These are phyloP conservation scores for Hiodon alosoides DNA, from an alignment of 2,113 vertebrate genomes.

Conservation along the genomic window DNA sequence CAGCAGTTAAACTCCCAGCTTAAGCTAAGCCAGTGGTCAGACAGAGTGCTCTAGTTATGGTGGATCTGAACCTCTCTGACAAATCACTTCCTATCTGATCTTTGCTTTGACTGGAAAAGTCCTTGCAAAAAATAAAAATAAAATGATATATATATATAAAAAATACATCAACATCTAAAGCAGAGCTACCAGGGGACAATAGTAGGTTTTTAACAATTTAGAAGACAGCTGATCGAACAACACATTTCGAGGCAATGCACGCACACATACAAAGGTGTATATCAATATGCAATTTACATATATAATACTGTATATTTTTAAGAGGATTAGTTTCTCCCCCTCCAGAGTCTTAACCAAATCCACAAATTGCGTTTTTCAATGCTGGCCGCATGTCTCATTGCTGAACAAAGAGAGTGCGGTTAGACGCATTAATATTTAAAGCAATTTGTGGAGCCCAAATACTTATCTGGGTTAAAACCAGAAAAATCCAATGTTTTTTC, in stretches of 20 bases:
- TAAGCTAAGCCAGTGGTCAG: slow-evolving; percentile 10
- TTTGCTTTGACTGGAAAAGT: neutral
- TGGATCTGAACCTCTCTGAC: neutral
- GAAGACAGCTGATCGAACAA: neutral
- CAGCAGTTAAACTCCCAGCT: slow-evolving; percentile 12
- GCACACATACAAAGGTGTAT: too few relatives aligned
- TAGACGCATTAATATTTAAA: neutral
- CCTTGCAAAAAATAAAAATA: neutral
- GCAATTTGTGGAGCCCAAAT: neutral
- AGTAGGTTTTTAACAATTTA: neutral
- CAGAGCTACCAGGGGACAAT: neutral
- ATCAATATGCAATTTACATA: too few relatives aligned
- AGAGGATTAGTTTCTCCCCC: too few relatives aligned
- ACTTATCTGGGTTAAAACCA: neutral
- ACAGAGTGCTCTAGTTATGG: neutral
- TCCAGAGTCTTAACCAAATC: too few relatives aligned
- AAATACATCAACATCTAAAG: neutral
- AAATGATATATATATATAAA: neutral
- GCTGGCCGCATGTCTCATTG: too few relatives aligned
- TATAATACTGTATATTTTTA: too few relatives aligned
- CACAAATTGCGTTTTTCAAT: too few relatives aligned
- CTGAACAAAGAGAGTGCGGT: too few relatives aligned
- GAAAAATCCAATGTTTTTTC: neutral
- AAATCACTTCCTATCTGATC: neutral
- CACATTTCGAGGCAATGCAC: neutral